Evolutionary conservation across 1,140 invertebrate genomes (phyloP), one percentile per base, ranked within the genome.

Genomic region (Mya arenaria): DNA sequence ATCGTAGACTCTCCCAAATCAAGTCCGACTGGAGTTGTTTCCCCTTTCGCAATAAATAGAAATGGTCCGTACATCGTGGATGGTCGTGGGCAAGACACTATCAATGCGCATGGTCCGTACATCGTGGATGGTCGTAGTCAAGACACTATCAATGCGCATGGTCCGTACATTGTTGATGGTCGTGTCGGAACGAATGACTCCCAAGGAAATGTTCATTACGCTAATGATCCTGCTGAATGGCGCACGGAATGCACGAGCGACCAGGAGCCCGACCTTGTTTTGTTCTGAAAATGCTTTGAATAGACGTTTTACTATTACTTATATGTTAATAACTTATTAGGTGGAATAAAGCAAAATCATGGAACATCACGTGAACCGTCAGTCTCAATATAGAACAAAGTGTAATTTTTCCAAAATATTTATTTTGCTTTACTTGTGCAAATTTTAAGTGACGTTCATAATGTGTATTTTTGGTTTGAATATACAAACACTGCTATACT

Each of bases 21-120:
- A 34, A 37, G 25, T 1, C 36, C 37, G 6, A 23, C 39, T 3
- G 77, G 65, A 5, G 34, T 60, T 23, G 55, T 80, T 13, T 41
- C 77, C 1, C 77, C 77, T 32, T 80, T 68, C 44, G 63, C 65
- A 30, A 58, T 80, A 6, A 68, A 80, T 23, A 80, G 63, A 68
- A 80, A 48, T 41, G 77, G 77, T 37, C 77, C 77, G 8, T 80
- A 41, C 37, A 39, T 80, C 13, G 65, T 80, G 8, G 77, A 80
- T 34, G 77, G 77, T 1, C 75, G 60, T 23, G 19, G 37, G 25
- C 34, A 75, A 15, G 73, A 52, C 1, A 30, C 39, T 34, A 52
- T 17, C 13, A 19, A 1, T 23, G 41, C 15, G 17, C 48, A 34
- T 32, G 30, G 19, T 30, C n/a, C 58, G n/a, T n/a, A n/a, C n/a